A percentile compares a stretch with the other conserved stretches of the same genome.
Evolutionary conservation across 92 coral and sea anemone species (phyloP).

Genomic region (Meandrina meandrites): DNA sequence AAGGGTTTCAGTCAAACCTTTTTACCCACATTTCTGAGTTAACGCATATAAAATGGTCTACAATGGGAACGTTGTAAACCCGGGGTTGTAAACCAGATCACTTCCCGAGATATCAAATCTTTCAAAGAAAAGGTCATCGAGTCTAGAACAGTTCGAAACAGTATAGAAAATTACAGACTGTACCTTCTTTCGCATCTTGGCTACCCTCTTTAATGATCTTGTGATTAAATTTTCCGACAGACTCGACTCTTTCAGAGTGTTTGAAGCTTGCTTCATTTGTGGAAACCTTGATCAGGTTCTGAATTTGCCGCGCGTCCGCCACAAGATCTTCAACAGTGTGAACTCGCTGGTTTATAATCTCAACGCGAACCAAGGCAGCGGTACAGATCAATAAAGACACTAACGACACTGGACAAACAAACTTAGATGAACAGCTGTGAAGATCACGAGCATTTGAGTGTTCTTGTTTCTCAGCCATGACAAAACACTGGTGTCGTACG

Average conservation of each 20-base stretch:
- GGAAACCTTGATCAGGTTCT: not conserved
- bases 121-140: no score
- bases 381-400: slow-evolving; percentile 27
- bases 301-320: not conserved
- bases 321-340: not conserved
- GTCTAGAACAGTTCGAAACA: no score
- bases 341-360: slow-evolving; percentile 33
- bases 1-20: no score
- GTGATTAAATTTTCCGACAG: not conserved
- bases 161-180: no score
- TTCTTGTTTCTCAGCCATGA: slow-evolving; percentile 15
- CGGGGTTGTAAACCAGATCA: no score
- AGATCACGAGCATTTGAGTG: not conserved
- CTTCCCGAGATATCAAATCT: no score
- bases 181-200: slow-evolving; percentile 4
- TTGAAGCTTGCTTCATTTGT: slow-evolving; percentile 22
- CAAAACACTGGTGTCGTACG: not conserved
- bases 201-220: not conserved
- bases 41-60: no score
- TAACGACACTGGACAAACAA: slow-evolving; percentile 14
- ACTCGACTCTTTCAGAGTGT: not conserved
- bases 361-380: slow-evolving; percentile 28
- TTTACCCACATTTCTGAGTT: no score
- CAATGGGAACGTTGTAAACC: no score
- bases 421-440: slow-evolving; percentile 9